These are phyloP conservation scores for Drosophila tanythrix DNA, from an alignment of 2,888 invertebrate species.

Conservation along the genomic window DNA sequence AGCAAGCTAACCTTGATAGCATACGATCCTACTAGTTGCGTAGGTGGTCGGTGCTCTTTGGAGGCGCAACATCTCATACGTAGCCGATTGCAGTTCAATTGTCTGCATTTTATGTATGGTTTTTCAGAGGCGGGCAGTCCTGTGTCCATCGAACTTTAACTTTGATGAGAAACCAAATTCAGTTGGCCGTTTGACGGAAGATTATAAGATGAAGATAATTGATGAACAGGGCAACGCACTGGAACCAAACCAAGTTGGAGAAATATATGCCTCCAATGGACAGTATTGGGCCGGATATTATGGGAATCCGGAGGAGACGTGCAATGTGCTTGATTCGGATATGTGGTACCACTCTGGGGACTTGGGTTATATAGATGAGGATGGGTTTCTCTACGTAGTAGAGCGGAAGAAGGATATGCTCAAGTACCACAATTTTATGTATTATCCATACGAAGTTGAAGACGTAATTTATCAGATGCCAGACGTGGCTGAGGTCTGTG, in stretches of 20 bases:
- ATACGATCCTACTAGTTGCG: slow-evolving; percentile 57
- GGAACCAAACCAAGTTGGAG: slow-evolving; percentile 74
- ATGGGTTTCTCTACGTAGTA: slow-evolving; percentile 75
- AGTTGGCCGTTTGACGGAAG: slow-evolving; percentile 68
- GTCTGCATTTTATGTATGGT: slow-evolving; percentile 67
- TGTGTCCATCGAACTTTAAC: slow-evolving; percentile 48
- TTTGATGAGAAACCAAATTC: slow-evolving; percentile 71
- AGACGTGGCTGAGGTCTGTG: slow-evolving; percentile 76
- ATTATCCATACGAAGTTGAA: slow-evolving; percentile 82
- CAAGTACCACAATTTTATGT: slow-evolving; percentile 74
- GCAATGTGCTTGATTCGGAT: too few species aligned
- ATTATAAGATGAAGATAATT: slow-evolving; percentile 27
- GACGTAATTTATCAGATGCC: slow-evolving; percentile 71
- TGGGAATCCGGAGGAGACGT: accelerated
- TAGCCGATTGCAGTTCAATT: slow-evolving; percentile 54
- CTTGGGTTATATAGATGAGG: slow-evolving; percentile 82
- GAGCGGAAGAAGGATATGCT: slow-evolving; percentile 82
- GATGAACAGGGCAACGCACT: slow-evolving; percentile 58
- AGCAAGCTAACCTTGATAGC: slow-evolving; percentile 56
- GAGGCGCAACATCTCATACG: slow-evolving; percentile 62
- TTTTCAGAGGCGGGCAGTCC: slow-evolving; percentile 73
- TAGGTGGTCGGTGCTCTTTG: slow-evolving; percentile 66
- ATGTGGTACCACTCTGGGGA: slow-evolving; percentile 82
- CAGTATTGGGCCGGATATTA: slow-evolving; percentile 59
- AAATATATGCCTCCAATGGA: slow-evolving; percentile 65